Evolutionary conservation across 2,888 invertebrate genomes (phyloP).

Genomic region (Hirtodrosophila cameraria): DNA sequence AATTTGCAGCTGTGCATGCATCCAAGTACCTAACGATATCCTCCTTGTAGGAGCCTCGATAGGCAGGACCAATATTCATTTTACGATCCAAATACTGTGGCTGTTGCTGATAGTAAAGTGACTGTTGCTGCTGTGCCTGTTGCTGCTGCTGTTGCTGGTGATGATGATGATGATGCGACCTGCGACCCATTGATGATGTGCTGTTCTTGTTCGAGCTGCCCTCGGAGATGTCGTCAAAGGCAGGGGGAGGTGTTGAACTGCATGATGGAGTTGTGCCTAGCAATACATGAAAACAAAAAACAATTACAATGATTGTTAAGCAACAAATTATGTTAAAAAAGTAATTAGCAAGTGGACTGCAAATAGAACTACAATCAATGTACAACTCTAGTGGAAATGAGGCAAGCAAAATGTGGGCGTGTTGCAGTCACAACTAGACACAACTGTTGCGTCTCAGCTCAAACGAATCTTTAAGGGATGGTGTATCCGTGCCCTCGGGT

Average conservation of each 20-base stretch:
- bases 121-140: slow-evolving; percentile 33
- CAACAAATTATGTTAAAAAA: slow-evolving; percentile 7
- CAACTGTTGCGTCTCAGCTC: slow-evolving; percentile 48
- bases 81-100: slow-evolving; percentile 78
- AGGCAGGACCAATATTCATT: slow-evolving; percentile 82
- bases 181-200: slow-evolving; percentile 79
- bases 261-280: slow-evolving; percentile 88
- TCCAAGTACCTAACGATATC: slow-evolving; percentile 82
- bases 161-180: slow-evolving; percentile 72
- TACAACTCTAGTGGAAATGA: slow-evolving; percentile 3
- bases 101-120: slow-evolving; percentile 61
- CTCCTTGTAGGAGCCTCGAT: slow-evolving; percentile 82
- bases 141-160: slow-evolving; percentile 53
- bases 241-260: slow-evolving; percentile 95
- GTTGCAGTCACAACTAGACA: slow-evolving; percentile 29
- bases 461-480: slow-evolving; percentile 32
- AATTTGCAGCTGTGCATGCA: no score
- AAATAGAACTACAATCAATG: not conserved
- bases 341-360: not conserved
- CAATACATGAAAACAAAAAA: slow-evolving; percentile 79
- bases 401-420: slow-evolving; percentile 39
- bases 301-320: slow-evolving; percentile 41
- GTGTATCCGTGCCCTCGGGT: slow-evolving; percentile 65
- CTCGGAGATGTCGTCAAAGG: slow-evolving; percentile 92
- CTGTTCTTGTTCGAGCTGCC: slow-evolving; percentile 83